A percentile compares a stretch with the other conserved stretches of the same genome.
Evolutionary conservation across 2,113 vertebrate species (phyloP).

Genomic region (Malurus cyaneus): DNA sequence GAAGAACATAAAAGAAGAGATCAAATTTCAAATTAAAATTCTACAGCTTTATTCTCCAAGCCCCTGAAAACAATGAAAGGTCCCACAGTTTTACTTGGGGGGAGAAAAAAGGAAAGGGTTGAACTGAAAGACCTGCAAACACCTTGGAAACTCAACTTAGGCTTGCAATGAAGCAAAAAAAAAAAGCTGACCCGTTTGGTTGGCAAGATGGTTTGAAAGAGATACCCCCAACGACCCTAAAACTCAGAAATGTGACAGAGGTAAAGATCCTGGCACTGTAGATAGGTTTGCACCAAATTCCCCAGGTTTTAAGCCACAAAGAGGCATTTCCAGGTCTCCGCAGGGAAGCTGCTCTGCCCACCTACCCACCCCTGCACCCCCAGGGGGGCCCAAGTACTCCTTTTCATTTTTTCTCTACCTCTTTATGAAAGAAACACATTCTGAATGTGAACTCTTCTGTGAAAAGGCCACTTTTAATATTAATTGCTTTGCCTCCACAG

Average conservation of each 20-base stretch:
- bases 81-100: neutral
- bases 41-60: neutral
- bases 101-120: neutral
- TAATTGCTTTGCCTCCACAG: slow-evolving; percentile 60
- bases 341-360: slow-evolving; percentile 17
- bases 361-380: neutral
- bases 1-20: neutral
- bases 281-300: neutral
- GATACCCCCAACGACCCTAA: neutral
- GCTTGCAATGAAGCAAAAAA: neutral
- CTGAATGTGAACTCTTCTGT: slow-evolving; percentile 42
- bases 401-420: neutral
- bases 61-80: neutral
- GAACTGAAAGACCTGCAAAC: neutral
- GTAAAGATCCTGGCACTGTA: neutral
- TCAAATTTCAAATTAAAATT: neutral
- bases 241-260: neutral
- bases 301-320: neutral
- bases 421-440: slow-evolving; percentile 39
- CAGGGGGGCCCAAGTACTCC: neutral
- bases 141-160: neutral
- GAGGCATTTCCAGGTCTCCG: slow-evolving; percentile 34
- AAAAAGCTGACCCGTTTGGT: neutral
- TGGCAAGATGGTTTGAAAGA: neutral
- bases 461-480: slow-evolving; percentile 64